Base-by-base conservation (phyloP, 2,113 vertebrate genomes). In the Protomyctophum bolini region DNA sequence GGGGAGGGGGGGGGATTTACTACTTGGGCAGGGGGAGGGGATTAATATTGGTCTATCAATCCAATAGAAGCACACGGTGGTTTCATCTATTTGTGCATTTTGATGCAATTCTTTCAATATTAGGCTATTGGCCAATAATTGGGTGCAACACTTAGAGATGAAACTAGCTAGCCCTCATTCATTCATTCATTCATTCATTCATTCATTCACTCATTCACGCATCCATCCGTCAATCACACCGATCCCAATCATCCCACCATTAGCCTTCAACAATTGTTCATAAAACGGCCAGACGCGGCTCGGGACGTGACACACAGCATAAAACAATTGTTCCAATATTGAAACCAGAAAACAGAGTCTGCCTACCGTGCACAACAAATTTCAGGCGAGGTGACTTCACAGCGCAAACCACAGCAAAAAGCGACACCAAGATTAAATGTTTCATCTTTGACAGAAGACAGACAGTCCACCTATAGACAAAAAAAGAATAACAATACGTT, bases 281-380 rank as follows among this genome's bases (percentile, higher is more conserved):
- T 0, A 48, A 63, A 15, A 28, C n/a, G 15, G 2, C n/a, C 7
- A 46, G 58, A 8, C 10, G 15, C 56, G 14, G 56, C 0, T 14
- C 7, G 10, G 21, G 12, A 29, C 57, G 48, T 55, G 49, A 15
- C 21, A 62, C 58, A 59, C 11, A 58, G 4, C 12, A 10, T 59
- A 50, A 48, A 46, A 61, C 4, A 57, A 9, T 8, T 10, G 8
- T 8, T 10, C 4, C 47, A 63, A 15, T 49, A 63, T 45, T 7
- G 62, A 63, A 54, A n/a, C 10, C 6, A 50, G 28, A 10, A 11
- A 55, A 51, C 47, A 15, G 48, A 64, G 56, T 14, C 47, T 10
- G 21, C 91, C 83, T 92, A 94, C 94, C 94, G 86, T 91, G 85
- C 7, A 93, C 86, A 6, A 87, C 77, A 58, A 95, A 93, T 93